Conservation (phyloP, 2,797 vertebrate species). For the Gymnothorax javanicus region DNA sequence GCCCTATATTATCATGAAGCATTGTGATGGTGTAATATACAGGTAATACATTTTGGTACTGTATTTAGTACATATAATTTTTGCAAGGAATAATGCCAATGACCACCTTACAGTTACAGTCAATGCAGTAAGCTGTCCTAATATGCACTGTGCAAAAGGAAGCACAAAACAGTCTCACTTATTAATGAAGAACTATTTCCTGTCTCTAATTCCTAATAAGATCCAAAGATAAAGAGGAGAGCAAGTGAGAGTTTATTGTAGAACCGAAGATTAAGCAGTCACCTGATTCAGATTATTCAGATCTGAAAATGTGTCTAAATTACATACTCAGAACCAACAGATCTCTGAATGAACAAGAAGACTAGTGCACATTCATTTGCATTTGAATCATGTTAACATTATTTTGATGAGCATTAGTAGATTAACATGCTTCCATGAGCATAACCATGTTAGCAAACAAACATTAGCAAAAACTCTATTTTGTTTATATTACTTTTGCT, state of each 20-base stretch:
- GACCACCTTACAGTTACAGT: neutral
- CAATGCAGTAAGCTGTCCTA: neutral
- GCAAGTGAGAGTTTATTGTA: neutral
- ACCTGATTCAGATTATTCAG: neutral
- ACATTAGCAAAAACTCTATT: no score
- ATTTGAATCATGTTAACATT: neutral
- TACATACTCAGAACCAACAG: neutral
- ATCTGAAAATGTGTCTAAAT: neutral
- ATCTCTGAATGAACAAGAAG: neutral
- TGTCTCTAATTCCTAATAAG: neutral
- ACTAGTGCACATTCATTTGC: neutral
- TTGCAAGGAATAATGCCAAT: neutral
- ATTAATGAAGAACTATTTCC: neutral
- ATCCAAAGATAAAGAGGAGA: neutral
- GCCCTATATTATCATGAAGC: neutral
- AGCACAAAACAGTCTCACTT: neutral
- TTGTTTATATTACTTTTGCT: no score
- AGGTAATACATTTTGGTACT: neutral
- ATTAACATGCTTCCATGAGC: no score
- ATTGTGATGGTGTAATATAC: neutral
- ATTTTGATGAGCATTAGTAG: neutral
- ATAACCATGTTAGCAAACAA: no score
- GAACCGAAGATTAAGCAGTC: neutral
- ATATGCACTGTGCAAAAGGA: no score
- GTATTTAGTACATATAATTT: neutral